Evolutionary conservation across 2,113 vertebrate species (phyloP).

Genomic region (Noturus placidus): DNA sequence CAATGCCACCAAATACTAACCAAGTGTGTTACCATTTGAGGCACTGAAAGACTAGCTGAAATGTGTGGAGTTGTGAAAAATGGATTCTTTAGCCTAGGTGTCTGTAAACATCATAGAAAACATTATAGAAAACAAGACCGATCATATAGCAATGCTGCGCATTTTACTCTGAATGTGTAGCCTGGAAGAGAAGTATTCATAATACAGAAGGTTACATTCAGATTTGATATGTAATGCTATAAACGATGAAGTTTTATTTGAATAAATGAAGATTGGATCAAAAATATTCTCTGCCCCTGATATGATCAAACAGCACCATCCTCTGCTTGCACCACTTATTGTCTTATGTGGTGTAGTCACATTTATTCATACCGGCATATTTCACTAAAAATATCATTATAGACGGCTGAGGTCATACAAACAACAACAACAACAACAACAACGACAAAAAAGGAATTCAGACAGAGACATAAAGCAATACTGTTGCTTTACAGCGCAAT

Average conservation of each 20-base stretch:
- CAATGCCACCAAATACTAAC: neutral
- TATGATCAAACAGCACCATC: slow-evolving; percentile 50
- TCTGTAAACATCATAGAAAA: neutral
- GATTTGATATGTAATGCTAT: neutral
- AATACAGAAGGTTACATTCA: neutral
- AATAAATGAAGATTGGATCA: neutral
- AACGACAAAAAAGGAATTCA: neutral
- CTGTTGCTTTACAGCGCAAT: too few relatives aligned
- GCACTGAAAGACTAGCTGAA: neutral
- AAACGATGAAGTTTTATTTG: neutral
- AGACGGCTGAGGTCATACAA: neutral
- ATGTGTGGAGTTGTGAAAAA: neutral
- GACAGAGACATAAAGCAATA: neutral
- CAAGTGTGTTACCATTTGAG: neutral
- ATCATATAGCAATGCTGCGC: neutral
- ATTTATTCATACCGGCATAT: neutral
- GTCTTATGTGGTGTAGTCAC: neutral
- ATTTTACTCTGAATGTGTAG: neutral
- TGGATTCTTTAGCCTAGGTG: neutral
- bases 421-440: neutral
- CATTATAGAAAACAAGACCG: neutral
- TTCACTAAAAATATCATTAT: neutral
- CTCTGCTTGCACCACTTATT: slow-evolving; percentile 17
- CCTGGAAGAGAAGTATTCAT: neutral
- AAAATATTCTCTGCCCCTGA: neutral